Conservation (phyloP, 2,888 invertebrate species). For the Apantesis nais region DNA sequence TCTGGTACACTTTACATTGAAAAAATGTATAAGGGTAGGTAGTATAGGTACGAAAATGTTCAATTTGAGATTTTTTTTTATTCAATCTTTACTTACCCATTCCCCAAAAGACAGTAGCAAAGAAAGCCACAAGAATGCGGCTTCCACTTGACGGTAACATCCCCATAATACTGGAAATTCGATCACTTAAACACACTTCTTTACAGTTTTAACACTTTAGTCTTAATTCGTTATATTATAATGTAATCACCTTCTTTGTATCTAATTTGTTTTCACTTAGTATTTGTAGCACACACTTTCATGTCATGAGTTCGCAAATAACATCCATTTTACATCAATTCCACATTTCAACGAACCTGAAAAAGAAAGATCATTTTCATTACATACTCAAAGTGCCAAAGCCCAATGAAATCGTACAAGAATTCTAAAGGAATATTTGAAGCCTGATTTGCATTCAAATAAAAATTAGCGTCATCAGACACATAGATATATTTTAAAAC, state of each 20-base stretch:
- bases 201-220: slow-evolving; percentile 35
- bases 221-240: slow-evolving; percentile 35
- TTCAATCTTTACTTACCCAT: slow-evolving; percentile 67
- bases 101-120: slow-evolving; percentile 79
- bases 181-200: slow-evolving; percentile 50
- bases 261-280: slow-evolving; percentile 24
- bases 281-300: slow-evolving; percentile 37
- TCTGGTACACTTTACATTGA: not conserved
- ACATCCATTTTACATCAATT: slow-evolving; percentile 62
- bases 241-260: slow-evolving; percentile 24
- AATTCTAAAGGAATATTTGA: slow-evolving; percentile 30
- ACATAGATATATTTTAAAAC: slow-evolving; percentile 9
- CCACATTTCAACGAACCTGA: slow-evolving; percentile 57
- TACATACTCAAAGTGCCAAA: slow-evolving; percentile 25
- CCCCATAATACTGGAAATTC: slow-evolving; percentile 74
- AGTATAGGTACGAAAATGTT: not conserved
- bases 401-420: slow-evolving; percentile 21
- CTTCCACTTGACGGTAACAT: slow-evolving; percentile 69
- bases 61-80: not conserved
- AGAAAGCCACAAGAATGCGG: slow-evolving; percentile 80
- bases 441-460: slow-evolving; percentile 33
- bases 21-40: not conserved
- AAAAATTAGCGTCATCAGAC: slow-evolving; percentile 28
- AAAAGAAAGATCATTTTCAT: slow-evolving; percentile 45
- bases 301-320: slow-evolving; percentile 65